phyloP scores from a whole-genome alignment of 2,888 invertebrate genomes.

The Molorchus minor region DNA sequence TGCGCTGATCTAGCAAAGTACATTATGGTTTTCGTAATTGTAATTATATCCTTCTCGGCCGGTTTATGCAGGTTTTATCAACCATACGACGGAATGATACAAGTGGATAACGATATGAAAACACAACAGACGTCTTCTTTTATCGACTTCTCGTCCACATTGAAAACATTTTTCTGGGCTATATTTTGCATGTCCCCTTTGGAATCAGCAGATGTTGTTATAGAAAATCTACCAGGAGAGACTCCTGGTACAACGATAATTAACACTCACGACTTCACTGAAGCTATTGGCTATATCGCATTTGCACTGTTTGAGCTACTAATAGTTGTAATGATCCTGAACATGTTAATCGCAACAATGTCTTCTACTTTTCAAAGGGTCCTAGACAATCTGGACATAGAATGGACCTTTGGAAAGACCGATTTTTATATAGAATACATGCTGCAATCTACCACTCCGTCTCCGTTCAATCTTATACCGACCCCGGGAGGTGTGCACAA shows the following conservation, averaged over 20 bases:
- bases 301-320: slow-evolving; percentile 76
- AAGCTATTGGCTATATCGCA: slow-evolving; percentile 73
- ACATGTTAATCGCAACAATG: slow-evolving; percentile 85
- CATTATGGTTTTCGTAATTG: slow-evolving; percentile 69
- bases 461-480: slow-evolving; percentile 77
- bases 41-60: slow-evolving; percentile 69
- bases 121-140: slow-evolving; percentile 69
- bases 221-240: slow-evolving; percentile 68
- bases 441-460: slow-evolving; percentile 73
- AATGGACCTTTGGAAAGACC: slow-evolving; percentile 81
- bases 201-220: slow-evolving; percentile 72
- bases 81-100: slow-evolving; percentile 68
- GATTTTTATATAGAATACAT: slow-evolving; percentile 79
- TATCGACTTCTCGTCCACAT: slow-evolving; percentile 67
- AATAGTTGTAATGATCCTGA: slow-evolving; percentile 76
- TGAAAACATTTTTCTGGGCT: slow-evolving; percentile 76
- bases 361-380: slow-evolving; percentile 78
- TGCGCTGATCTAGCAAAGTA: slow-evolving; percentile 72
- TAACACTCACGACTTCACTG: slow-evolving; percentile 70
- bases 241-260: slow-evolving; percentile 62
- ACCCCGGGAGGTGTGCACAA: slow-evolving; percentile 65
- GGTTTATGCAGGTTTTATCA: slow-evolving; percentile 72
- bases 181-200: slow-evolving; percentile 74
- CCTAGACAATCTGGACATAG: slow-evolving; percentile 73
- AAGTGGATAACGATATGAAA: slow-evolving; percentile 66